Base-by-base conservation (phyloP, 2,888 invertebrate genomes). In the Dorcus hopei region DNA sequence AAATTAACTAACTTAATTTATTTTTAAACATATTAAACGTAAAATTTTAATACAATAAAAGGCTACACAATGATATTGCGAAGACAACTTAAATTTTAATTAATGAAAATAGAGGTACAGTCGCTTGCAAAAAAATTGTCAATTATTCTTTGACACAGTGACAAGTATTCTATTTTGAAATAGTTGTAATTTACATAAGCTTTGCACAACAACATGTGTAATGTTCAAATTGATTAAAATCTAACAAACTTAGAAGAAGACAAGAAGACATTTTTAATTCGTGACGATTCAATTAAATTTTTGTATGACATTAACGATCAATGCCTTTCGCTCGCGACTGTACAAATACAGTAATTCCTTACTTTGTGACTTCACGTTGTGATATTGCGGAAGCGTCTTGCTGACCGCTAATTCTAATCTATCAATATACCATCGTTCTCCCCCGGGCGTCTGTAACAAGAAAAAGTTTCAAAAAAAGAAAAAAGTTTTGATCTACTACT, bases 361-460 rank as follows among this genome's bases (percentile, higher is more conserved):
- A 76, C 77, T 73, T 64, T 73, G 69, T 16, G 71, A 68, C 62
- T 67, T 66, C 26, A 78, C 73, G 19, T 75, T 74, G 57, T 74
- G 74, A 50, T 77, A 74, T 50, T 72, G 63, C 14, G 72, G 71
- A 51, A 74, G 59, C 61, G 75, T 77, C 0, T 77, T 74, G 74
- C 90, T 91, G 77, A 91, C 93, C 3, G 84, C 84, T 57, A 95
- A 78, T 68, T 88, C 87, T 62, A 95, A 84, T 68, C 85, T 86
- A 66, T 88, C 88, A 1, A 92, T 88, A 74, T 91, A 94, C 95
- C 95, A 95, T 66, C 91, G 83, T 72, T 94, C 93, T 5, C 93
- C 93, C 3, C 93, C 93, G 26, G 91, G 91, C 1, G 93, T 92
- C 92, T 93, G 75, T 38, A 81, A 80, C 52, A 57, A 51, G 56